Base-by-base conservation (phyloP, 1,140 invertebrate genomes). In the Drosophila melanica region DNA sequence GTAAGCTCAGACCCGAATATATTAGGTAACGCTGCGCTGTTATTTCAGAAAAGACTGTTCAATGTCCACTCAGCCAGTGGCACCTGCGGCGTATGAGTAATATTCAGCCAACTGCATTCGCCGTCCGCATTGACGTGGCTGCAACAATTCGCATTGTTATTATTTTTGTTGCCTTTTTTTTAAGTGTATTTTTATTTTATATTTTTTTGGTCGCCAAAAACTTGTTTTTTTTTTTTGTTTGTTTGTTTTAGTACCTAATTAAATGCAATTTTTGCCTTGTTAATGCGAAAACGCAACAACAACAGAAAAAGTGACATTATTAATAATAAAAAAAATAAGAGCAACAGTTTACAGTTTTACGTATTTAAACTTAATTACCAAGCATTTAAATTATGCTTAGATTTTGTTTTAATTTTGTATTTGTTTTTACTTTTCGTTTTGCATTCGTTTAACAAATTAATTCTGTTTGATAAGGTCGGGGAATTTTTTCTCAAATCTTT, bases 401-500 rank as follows among this genome's bases (percentile, higher is more conserved):
- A 53, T 45, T 78, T 47, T 16, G 12, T 39, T 48, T 62, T 9
- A 12, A 23, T 8, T 50, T 48, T 35, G 23, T 44, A 45, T 0
- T 42, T 20, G 37, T 58, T 30, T 37, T 59, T 51, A n/a, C 37
- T 41, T 27, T 69, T 16, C 45, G 12, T 51, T 41, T 27, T 35
- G 16, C 8, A 20, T 53, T 37, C 33, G 33, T 35, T 35, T 9
- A 35, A 35, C 9, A 35, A 6, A 6, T 27, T 27, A 27, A 27
- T 27, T 27, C 27, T 42, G 41, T 75, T 79, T 85, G 63, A 84
- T 76, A 85, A 72, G 81, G 20, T 23, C 23, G 67, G 67, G 65
- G 50, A 55, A 50, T 72, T 75, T 79, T 76, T 20, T 41, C 23
- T 8, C 8, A 8, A 39, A 23, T 10, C 58, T 41, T 41, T 47